Conservation (phyloP, 2,797 vertebrate genomes). For the Ptychadena robeensis region DNA sequence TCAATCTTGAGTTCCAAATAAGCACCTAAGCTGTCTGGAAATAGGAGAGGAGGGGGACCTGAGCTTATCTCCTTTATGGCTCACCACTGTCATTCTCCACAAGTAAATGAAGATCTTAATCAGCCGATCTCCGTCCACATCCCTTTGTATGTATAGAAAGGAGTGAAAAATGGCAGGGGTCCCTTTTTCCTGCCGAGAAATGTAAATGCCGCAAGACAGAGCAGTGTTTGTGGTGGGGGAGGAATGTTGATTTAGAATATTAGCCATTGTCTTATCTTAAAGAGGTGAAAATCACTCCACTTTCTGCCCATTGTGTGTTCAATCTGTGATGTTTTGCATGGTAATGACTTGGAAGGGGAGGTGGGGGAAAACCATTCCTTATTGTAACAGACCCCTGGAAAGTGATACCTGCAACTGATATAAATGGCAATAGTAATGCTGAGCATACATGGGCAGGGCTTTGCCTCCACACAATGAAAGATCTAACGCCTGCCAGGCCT, state of each 20-base stretch:
- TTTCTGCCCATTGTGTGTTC: slow-evolving; percentile 39
- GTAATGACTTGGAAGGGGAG: slow-evolving; percentile 36
- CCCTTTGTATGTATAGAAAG: slow-evolving; percentile 55
- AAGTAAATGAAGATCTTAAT: slow-evolving; percentile 58
- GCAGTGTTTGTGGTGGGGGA: slow-evolving; percentile 43
- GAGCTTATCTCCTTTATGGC: slow-evolving; percentile 41
- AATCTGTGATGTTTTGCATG: slow-evolving; percentile 53
- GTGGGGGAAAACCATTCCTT: slow-evolving; percentile 15
- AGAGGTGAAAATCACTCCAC: slow-evolving; percentile 57
- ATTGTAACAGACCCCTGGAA: slow-evolving; percentile 29
- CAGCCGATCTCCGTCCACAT: slow-evolving; percentile 47
- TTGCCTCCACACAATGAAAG: not conserved
- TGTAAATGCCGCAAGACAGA: slow-evolving; percentile 55
- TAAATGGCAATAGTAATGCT: slow-evolving; percentile 5
- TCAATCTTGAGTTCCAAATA: slow-evolving; percentile 9
- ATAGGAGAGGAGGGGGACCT: slow-evolving; percentile 6
- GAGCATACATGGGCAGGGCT: not conserved
- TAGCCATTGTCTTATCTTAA: slow-evolving; percentile 60
- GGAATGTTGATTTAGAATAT: slow-evolving; percentile 42
- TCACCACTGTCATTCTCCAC: slow-evolving; percentile 41
- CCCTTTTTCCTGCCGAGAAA: slow-evolving; percentile 51
- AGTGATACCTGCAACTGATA: slow-evolving; percentile 48
- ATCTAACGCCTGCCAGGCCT: not conserved
- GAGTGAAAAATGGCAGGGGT: slow-evolving; percentile 40
- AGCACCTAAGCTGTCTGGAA: slow-evolving; percentile 10